Base-by-base conservation (phyloP, 2,888 invertebrate genomes). In the Hedya salicella region DNA sequence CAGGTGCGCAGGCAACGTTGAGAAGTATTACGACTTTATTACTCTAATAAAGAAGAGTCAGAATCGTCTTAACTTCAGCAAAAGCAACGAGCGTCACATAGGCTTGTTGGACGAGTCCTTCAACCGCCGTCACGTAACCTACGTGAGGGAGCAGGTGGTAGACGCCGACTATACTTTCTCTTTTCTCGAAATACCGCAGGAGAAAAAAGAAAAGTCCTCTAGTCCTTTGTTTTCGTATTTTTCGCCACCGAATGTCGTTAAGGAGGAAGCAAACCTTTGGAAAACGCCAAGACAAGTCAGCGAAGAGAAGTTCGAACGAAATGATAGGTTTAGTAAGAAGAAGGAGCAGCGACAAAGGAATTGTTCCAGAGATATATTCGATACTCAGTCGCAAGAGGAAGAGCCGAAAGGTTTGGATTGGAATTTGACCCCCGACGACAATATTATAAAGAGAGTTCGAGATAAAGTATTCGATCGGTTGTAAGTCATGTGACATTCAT, bases 151-250 rank as follows among this genome's bases (percentile, higher is more conserved):
- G 67, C 82, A 88, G 75, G 81, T 88, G 5, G 78, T 79, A 40
- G 89, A 89, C 62, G 82, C 86, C 0, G 89, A 90, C 70, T 87
- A 83, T 69, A 84, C 88, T 0, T 90, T 91, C 70, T 89, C 90
- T 0, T 88, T 88, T 67, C 80, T 88, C 48, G 87, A 88, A 69
- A 67, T 77, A 48, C 80, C 80, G 59, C 83, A 87, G 49, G 81
- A 82, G 56, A 83, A 85, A 65, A 77, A 79, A 30, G 53, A 67
- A 11, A 84, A 82, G 61, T 63, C 76, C 40, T 89, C 91, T 44
- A 89, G 87, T 73, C 85, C 88, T 5, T 82, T 89, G 67, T 91
- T 91, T 78, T 89, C 90, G 4, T 90, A 86, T 74, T 87, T 88
- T 69, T 86, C 90, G 2, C 84, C 85, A 8, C 83, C 83, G 9